Evolutionary conservation across 1,140 invertebrate species (phyloP).

Genomic region (Calosoma granatense): DNA sequence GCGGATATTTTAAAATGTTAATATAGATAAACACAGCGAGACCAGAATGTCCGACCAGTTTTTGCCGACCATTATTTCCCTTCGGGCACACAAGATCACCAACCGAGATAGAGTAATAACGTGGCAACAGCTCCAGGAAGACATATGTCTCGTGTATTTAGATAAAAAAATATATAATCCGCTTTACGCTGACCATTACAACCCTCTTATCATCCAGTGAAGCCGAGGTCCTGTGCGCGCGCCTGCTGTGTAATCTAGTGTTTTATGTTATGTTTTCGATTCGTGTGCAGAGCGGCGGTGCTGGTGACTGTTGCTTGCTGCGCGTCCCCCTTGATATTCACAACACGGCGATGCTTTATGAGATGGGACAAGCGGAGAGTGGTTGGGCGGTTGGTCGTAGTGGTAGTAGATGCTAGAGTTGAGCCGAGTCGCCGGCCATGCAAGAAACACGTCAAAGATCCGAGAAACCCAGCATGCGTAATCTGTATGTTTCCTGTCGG

Average conservation of each 20-base stretch:
- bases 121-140: conserved; percentile 16
- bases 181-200: conserved; percentile 24
- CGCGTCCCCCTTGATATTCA: conserved; percentile 1
- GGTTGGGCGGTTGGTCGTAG: too few species aligned
- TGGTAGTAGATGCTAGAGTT: too few species aligned
- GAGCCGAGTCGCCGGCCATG: too few species aligned
- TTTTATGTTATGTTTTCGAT: conserved; percentile 13
- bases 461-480: too few species aligned
- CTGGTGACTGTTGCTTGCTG: background rate
- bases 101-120: conserved; percentile 15
- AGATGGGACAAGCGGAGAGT: background rate
- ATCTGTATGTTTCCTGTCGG: too few species aligned
- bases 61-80: background rate
- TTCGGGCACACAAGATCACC: background rate
- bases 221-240: conserved; percentile 11
- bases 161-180: conserved; percentile 27
- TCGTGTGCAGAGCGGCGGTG: too few species aligned
- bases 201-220: conserved; percentile 1
- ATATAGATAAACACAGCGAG: conserved; percentile 1
- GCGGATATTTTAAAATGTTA: conserved; percentile 6
- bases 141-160: conserved; percentile 25
- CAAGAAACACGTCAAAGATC: too few species aligned
- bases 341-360: conserved; percentile 1
- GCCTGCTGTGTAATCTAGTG: conserved; percentile 16
- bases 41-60: background rate